Evolutionary conservation across 2,888 invertebrate species (phyloP).

Genomic region (Ectemnius continuus): DNA sequence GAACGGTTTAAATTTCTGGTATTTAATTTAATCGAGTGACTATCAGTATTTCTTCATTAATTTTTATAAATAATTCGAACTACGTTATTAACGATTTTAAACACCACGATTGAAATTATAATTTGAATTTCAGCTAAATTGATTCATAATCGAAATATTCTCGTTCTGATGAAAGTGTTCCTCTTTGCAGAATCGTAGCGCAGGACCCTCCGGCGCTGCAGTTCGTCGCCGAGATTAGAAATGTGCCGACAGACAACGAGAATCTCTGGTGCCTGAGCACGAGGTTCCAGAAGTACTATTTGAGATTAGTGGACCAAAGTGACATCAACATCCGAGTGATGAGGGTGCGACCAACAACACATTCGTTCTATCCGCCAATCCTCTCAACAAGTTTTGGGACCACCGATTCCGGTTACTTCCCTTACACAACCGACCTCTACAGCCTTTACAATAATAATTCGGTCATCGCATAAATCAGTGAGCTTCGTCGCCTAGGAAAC

Average conservation of each 20-base stretch:
- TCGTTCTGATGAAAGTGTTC: not conserved
- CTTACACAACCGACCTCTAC: not conserved
- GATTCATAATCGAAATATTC: not conserved
- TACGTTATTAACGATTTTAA: no score
- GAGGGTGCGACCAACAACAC: slow-evolving; percentile 78
- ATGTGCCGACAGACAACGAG: slow-evolving; percentile 84
- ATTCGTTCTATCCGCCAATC: not conserved
- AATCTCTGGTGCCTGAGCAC: slow-evolving; percentile 87
- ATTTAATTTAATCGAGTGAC: no score
- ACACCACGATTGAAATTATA: not conserved
- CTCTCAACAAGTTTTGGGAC: no score
- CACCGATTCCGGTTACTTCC: not conserved
- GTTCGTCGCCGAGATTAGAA: slow-evolving; percentile 88
- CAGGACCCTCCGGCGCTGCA: slow-evolving; percentile 86
- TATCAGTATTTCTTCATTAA: no score
- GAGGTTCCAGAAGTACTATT: slow-evolving; percentile 90
- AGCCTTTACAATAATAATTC: not conserved
- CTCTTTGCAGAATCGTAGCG: slow-evolving; percentile 82
- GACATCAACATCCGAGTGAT: slow-evolving; percentile 88
- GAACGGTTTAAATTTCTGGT: no score
- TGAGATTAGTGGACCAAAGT: slow-evolving; percentile 82
- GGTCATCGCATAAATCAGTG: no score
- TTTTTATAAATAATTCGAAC: no score
- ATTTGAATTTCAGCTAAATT: slow-evolving; percentile 6
- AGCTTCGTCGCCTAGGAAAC: no score